Evolutionary conservation across 2,888 invertebrate species (phyloP).

Genomic region (Encarsia formosa): DNA sequence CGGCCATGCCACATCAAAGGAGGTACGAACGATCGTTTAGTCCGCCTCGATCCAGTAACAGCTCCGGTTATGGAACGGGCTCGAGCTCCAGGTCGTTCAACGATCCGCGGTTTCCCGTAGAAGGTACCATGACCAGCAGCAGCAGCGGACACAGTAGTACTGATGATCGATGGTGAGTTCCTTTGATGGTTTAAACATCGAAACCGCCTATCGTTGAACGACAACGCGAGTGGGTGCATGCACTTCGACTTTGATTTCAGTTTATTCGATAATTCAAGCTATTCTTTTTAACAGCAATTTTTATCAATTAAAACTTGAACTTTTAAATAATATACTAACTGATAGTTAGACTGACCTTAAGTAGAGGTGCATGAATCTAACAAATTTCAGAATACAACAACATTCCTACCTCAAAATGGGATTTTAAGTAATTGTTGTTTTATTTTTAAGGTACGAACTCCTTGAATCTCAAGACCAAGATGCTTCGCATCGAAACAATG

Average conservation of each 20-base stretch:
- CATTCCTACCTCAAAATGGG: neutral
- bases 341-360: too few species aligned
- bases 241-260: conserved; percentile 1
- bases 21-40: conserved; percentile 71
- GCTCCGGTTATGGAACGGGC: conserved; percentile 81
- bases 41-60: conserved; percentile 76
- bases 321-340: too few species aligned
- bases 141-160: conserved; percentile 62
- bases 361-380: too few species aligned
- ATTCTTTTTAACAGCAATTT: too few species aligned
- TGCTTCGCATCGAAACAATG: conserved; percentile 41
- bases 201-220: conserved; percentile 37
- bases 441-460: conserved; percentile 53
- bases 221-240: conserved; percentile 3
- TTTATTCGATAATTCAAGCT: too few species aligned
- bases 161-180: conserved; percentile 61
- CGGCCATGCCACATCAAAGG: conserved; percentile 61
- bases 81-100: conserved; percentile 50
- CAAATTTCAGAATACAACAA: neutral
- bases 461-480: conserved; percentile 53
- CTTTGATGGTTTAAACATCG: too few species aligned
- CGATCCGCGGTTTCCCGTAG: conserved; percentile 48
- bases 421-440: neutral
- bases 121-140: conserved; percentile 61
- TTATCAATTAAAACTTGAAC: too few species aligned